Conservation (phyloP, 2,888 invertebrate genomes). For the Nephrotoma appendiculata region DNA sequence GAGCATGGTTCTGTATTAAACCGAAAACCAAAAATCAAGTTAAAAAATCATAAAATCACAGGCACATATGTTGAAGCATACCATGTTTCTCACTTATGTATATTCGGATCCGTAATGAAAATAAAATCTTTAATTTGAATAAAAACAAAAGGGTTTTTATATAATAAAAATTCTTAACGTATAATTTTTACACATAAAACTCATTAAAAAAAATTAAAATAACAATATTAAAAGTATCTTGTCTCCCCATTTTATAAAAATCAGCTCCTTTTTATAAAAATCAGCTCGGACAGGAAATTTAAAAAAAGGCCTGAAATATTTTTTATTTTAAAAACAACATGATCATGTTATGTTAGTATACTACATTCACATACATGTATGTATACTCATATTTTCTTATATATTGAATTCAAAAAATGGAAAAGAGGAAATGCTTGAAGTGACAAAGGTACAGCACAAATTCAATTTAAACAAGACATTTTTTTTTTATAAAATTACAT, state of each 20-base stretch:
- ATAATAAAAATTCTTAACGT: neutral
- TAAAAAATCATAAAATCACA: neutral
- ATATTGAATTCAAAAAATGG: neutral
- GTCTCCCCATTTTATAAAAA: neutral
- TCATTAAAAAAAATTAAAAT: neutral
- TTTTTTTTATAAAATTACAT: neutral
- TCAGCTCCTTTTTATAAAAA: neutral
- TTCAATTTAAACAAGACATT: neutral
- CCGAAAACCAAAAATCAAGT: neutral
- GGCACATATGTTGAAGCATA: neutral
- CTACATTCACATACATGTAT: neutral
- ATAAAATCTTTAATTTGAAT: neutral
- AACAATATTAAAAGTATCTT: neutral
- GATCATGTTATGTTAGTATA: neutral
- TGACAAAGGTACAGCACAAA: neutral
- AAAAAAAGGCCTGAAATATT: neutral
- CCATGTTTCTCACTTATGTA: neutral
- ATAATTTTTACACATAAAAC: neutral
- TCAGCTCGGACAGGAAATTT: neutral
- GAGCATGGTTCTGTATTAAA: neutral
- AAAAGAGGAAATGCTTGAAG: neutral
- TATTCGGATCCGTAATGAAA: neutral
- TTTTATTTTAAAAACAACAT: neutral
- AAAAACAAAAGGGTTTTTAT: neutral
- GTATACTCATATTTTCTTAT: neutral